phyloP scores from a whole-genome alignment of 2,113 vertebrate species.

The Leptobrachium ailaonicum region DNA sequence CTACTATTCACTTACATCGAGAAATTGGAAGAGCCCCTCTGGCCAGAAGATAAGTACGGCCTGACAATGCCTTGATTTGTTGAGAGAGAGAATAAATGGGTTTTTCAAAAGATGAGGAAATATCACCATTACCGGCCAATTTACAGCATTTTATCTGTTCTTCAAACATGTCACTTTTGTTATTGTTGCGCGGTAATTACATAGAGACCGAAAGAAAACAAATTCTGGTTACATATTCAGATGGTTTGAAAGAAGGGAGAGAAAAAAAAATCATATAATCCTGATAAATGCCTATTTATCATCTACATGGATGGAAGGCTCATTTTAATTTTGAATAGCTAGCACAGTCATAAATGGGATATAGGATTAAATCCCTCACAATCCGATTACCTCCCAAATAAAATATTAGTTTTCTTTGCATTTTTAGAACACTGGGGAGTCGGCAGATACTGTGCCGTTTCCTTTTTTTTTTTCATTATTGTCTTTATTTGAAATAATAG shows the following conservation, averaged over 20 bases:
- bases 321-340: conserved; percentile 96
- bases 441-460: conserved; percentile 28
- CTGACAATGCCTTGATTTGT: conserved; percentile 99
- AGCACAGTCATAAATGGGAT: conserved; percentile 85
- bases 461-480: background rate
- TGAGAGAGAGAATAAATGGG: conserved; percentile 99
- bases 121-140: conserved; percentile 99
- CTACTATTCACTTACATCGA: conserved; percentile 73
- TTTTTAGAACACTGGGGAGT: conserved; percentile 57
- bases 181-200: conserved; percentile 98
- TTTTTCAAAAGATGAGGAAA: conserved; percentile 99
- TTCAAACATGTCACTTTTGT: conserved; percentile 99
- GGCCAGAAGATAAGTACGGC: conserved; percentile 87
- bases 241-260: conserved; percentile 68
- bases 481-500: background rate
- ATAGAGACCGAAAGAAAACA: conserved; percentile 75
- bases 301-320: conserved; percentile 89
- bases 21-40: conserved; percentile 82
- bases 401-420: conserved; percentile 73
- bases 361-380: conserved; percentile 88
- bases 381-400: conserved; percentile 89
- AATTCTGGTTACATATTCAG: conserved; percentile 81
- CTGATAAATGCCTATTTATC: conserved; percentile 91
- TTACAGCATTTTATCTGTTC: conserved; percentile 99
- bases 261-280: conserved; percentile 84